phyloP scores from a whole-genome alignment of 1,140 invertebrate genomes.

The Chymomyza costata region DNA sequence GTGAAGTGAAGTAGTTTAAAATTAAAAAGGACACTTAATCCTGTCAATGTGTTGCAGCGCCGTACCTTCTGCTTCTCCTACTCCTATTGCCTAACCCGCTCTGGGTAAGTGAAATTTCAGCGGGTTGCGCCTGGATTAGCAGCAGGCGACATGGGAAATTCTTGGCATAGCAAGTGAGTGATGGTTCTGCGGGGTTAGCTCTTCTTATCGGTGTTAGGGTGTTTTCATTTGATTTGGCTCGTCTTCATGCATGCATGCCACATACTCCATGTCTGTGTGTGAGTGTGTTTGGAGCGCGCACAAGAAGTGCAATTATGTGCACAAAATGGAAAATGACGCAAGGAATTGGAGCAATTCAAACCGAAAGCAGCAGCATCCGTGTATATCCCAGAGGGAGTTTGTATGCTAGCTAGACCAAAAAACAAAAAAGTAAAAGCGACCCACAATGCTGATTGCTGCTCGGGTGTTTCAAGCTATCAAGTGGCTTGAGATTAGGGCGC shows the following conservation, averaged over 20 bases:
- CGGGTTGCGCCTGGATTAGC: conserved; percentile 40
- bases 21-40: conserved; percentile 72
- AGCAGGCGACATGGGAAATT: conserved; percentile 8
- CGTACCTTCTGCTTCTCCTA: conserved; percentile 16
- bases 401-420: conserved; percentile 36
- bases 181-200: not conserved
- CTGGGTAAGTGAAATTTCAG: conserved; percentile 12
- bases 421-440: conserved; percentile 28
- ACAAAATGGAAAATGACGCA: conserved; percentile 59
- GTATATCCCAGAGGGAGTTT: not conserved
- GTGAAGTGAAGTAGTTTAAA: conserved; percentile 68
- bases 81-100: not conserved
- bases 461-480: no score
- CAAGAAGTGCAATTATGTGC: conserved; percentile 69
- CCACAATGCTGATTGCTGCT: conserved; percentile 13
- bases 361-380: conserved; percentile 21
- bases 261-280: conserved; percentile 8
- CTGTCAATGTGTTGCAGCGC: conserved; percentile 54
- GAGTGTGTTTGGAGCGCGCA: conserved; percentile 43
- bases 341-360: conserved; percentile 49
- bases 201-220: conserved; percentile 14
- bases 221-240: conserved; percentile 63
- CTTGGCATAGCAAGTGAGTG: no score
- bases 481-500: no score
- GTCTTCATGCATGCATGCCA: conserved; percentile 11